phyloP scores from a whole-genome alignment of 1,140 invertebrate species.

The Eupristina koningsbergeri region DNA sequence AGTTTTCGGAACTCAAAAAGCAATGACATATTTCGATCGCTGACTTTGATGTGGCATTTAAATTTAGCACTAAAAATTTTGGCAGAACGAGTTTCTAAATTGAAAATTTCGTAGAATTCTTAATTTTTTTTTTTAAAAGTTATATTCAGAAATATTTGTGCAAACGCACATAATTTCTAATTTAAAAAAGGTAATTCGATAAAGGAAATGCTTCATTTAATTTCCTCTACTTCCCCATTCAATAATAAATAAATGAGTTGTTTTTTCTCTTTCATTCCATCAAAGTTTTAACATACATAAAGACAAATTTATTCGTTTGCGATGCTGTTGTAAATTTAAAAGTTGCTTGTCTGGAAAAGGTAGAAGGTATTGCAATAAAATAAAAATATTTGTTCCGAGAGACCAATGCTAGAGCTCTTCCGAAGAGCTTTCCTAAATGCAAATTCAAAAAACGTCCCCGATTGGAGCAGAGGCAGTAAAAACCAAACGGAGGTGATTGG shows the following conservation, averaged over 20 bases:
- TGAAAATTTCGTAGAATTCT: neutral
- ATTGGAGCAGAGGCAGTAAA: neutral
- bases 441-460: neutral
- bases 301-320: neutral
- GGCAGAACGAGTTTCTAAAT: neutral
- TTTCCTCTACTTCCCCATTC: too few species aligned
- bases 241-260: too few species aligned
- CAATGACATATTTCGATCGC: neutral
- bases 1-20: neutral
- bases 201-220: too few species aligned
- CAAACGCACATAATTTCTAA: too few species aligned
- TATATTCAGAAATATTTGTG: too few species aligned
- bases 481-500: neutral
- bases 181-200: too few species aligned
- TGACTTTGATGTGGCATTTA: neutral
- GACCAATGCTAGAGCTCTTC: too few species aligned
- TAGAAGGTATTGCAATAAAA: neutral
- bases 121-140: too few species aligned
- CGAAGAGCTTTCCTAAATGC: neutral
- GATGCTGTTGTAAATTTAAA: neutral
- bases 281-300: too few species aligned
- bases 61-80: neutral
- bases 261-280: too few species aligned
- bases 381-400: neutral
- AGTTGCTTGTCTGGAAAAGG: neutral